These are phyloP conservation scores for Spatula versicolor DNA, from an alignment of 2,797 vertebrate species.

Conservation along the genomic window DNA sequence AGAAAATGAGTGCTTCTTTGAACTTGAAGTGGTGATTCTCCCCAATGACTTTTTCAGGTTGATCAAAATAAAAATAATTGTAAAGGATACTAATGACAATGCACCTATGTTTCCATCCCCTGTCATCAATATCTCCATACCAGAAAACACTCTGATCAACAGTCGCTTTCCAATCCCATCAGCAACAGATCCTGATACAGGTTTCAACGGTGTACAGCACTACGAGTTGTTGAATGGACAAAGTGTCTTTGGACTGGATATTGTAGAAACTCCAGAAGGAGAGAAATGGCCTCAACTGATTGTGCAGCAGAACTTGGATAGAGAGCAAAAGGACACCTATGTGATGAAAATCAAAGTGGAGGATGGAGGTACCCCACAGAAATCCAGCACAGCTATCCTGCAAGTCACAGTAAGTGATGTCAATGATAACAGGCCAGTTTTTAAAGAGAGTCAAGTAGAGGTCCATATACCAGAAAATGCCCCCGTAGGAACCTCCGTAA, in stretches of 20 bases:
- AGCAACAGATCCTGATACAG: constrained; percentile 97
- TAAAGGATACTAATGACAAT: constrained; percentile 99
- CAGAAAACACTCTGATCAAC: constrained; percentile 98
- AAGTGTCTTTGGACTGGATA: constrained; percentile 97
- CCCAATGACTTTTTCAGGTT: constrained; percentile 99
- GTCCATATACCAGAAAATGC: constrained; percentile 97
- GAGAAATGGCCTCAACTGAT: constrained; percentile 99
- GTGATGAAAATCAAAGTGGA: constrained; percentile 99
- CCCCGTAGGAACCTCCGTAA: constrained; percentile 92
- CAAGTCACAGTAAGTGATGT: constrained; percentile 98
- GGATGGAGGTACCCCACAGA: constrained; percentile 95
- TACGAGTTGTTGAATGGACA: constrained; percentile 97
- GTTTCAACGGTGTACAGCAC: constrained; percentile 97
- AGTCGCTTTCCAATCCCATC: constrained; percentile 98
- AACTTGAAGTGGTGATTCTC: constrained; percentile 98
- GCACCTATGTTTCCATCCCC: constrained; percentile 99
- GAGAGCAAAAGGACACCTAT: constrained; percentile 98
- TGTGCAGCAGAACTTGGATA: constrained; percentile 97
- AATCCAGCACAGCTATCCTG: constrained; percentile 98
- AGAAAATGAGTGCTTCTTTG: constrained; percentile 97
- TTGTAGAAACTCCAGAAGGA: constrained; percentile 97
- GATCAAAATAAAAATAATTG: constrained; percentile 98
- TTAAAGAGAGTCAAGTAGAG: constrained; percentile 96
- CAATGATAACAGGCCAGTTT: constrained; percentile 96
- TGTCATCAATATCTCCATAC: constrained; percentile 99